phyloP scores from a whole-genome alignment of 2,888 invertebrate genomes.

The Gryllus longicercus region DNA sequence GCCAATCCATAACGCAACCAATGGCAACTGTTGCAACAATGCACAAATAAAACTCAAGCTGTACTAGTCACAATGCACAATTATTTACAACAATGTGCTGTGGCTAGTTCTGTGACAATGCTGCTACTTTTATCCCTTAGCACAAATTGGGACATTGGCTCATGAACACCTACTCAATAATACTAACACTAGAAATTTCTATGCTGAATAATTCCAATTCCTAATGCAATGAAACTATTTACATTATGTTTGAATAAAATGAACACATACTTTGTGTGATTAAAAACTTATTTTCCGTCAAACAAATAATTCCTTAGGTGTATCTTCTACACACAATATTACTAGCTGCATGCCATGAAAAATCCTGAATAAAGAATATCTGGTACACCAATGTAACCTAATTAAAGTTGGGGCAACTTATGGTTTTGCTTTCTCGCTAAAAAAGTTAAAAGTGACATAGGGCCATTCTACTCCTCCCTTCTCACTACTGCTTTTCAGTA shows the following conservation, averaged over 20 bases:
- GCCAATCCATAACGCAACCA: constrained; percentile 4
- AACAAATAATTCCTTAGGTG: background rate
- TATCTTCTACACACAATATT: background rate
- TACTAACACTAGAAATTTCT: background rate
- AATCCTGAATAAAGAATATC: background rate
- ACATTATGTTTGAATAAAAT: background rate
- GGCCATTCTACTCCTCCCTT: background rate
- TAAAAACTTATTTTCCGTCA: background rate
- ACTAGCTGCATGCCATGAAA: constrained; percentile 8
- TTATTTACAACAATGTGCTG: constrained; percentile 8
- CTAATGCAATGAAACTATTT: background rate
- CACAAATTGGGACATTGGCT: background rate
- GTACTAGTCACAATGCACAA: constrained; percentile 6
- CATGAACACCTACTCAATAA: background rate
- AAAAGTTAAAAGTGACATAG: background rate
- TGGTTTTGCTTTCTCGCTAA: background rate
- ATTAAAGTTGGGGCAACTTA: background rate
- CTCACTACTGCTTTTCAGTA: background rate
- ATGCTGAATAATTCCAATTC: background rate
- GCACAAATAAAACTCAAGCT: background rate
- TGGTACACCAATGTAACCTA: background rate
- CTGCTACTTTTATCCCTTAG: background rate
- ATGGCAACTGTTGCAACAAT: background rate
- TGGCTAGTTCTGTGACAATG: constrained; percentile 5
- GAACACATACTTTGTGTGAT: background rate